These are phyloP conservation scores for Encarsia formosa DNA, from an alignment of 2,888 invertebrate genomes.

Conservation along the genomic window DNA sequence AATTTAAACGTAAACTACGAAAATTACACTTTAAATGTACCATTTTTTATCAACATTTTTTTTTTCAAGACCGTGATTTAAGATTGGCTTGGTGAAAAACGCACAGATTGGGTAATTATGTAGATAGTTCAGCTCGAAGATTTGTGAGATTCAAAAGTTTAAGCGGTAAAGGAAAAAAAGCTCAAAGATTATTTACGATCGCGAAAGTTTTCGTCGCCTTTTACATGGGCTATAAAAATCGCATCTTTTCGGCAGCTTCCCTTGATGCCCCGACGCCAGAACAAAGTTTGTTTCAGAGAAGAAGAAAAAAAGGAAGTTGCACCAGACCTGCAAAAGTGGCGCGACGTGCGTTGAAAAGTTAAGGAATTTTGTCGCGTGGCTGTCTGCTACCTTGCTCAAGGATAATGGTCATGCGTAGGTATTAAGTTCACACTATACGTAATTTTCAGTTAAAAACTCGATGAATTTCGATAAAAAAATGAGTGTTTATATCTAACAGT, in stretches of 20 bases:
- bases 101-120: slow-evolving; percentile 12
- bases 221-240: slow-evolving; percentile 20
- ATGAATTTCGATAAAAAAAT: no score
- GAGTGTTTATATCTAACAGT: no score
- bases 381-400: no score
- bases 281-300: no score
- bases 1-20: no score
- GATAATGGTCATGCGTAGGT: no score
- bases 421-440: no score
- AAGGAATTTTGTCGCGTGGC: no score
- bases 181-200: slow-evolving; percentile 20
- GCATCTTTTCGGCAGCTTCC: slow-evolving; percentile 9
- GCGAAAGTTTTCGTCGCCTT: slow-evolving; percentile 15
- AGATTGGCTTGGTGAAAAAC: not conserved
- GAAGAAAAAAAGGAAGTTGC: not conserved
- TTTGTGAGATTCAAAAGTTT: slow-evolving; percentile 13
- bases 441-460: no score
- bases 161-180: slow-evolving; percentile 14
- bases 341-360: not conserved
- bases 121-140: slow-evolving; percentile 5
- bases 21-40: no score
- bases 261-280: slow-evolving; percentile 8
- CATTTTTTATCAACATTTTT: no score
- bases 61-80: no score
- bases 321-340: not conserved